Base-by-base conservation (phyloP, 2,888 invertebrate species). In the Gasteruption jaculator region DNA sequence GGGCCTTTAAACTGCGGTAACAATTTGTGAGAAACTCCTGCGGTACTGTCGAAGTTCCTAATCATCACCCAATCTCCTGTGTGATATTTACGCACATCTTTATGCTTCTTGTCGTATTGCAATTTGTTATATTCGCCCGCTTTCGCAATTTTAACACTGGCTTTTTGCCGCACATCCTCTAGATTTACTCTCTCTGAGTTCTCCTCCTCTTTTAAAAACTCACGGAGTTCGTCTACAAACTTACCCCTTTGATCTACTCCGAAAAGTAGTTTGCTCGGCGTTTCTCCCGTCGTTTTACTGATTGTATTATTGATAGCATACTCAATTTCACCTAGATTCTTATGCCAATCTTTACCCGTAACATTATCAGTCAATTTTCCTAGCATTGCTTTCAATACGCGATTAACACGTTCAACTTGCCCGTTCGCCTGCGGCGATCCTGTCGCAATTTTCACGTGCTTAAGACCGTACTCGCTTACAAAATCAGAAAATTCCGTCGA, bases 251-350 rank as follows among this genome's bases (percentile, higher is more conserved):
- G 62, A 29, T 52, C 32, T 5, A 54, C 38, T 3, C 61, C 62
- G 38, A 61, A 63, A 22, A 63, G 41, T 18, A 60, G 39, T 34
- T 43, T 52, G 26, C 52, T 50, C 5, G 61, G 56, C 1, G 61
- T 55, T 32, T 60, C 48, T 3, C 55, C 52, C 0, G 60, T 64
- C 11, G 53, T 41, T 38, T 55, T 52, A 34, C 45, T 44, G 10
- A 57, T 37, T 1, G 44, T 33, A 31, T 53, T 52, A 25, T 54
- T 56, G 10, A 56, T 15, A 1, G 49, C 47, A 21, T 38, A 46
- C 16, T 56, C 53, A 2, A 46, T 43, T 14, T 46, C 38, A 0
- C n/a, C 41, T 2, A 53, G 12, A 8, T 46, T 30, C 20, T 45
- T 37, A 37, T 51, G 46, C 54, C 53, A 53, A 21, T 48, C 33